Conservation (phyloP, 2,888 invertebrate genomes). For the Parochlus steinenii region DNA sequence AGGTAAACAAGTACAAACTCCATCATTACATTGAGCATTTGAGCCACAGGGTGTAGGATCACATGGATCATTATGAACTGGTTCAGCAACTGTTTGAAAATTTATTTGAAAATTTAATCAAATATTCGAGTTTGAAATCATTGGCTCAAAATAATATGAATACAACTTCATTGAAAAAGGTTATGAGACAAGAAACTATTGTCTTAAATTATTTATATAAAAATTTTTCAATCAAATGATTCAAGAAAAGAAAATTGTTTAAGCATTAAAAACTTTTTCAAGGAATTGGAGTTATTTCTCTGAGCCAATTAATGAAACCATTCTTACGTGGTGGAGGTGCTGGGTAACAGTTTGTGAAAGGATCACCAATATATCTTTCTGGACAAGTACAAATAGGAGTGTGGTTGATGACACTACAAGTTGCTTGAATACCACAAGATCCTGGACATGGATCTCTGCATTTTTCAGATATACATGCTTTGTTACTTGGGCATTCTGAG, state of each 20-base stretch:
- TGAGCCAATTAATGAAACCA: no score
- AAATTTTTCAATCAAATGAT: conserved; percentile 7
- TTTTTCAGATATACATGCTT: conserved; percentile 59
- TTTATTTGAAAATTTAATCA: no score
- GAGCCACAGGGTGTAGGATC: conserved; percentile 54
- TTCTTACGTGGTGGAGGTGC: conserved; percentile 25
- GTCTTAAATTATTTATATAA: conserved; percentile 6
- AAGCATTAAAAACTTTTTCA: no score
- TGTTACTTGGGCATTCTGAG: conserved; percentile 52
- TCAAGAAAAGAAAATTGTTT: no score
- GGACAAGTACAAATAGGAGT: conserved; percentile 48
- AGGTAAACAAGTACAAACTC: conserved; percentile 50
- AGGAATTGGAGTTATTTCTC: no score
- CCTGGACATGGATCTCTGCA: conserved; percentile 65
- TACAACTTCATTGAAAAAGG: neutral
- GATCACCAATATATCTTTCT: conserved; percentile 38
- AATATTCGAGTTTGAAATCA: no score
- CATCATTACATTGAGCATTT: conserved; percentile 47
- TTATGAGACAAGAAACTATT: neutral
- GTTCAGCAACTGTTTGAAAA: no score
- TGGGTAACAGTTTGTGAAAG: conserved; percentile 37
- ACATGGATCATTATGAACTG: conserved; percentile 33
- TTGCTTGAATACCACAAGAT: conserved; percentile 54
- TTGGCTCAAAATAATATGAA: no score
- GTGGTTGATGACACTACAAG: conserved; percentile 60